phyloP scores from a whole-genome alignment of 2,797 vertebrate species.

The Neosilurus hyrtlii region DNA sequence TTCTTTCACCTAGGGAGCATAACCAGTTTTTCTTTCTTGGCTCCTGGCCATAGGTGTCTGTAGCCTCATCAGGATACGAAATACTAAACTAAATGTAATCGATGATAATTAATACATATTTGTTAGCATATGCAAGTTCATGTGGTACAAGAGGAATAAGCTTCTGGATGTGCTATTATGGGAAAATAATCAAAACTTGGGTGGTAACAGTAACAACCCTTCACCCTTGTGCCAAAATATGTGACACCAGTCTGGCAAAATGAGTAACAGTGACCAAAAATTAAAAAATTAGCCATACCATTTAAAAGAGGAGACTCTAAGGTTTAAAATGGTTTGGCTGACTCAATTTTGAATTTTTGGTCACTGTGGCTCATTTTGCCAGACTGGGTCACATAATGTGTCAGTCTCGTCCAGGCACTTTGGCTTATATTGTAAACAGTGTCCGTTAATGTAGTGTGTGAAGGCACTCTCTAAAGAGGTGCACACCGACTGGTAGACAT shows the following conservation, averaged over 20 bases:
- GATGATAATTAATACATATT: not conserved
- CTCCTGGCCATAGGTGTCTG: not conserved
- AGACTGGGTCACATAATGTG: no score
- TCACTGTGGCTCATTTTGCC: no score
- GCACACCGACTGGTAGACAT: conserved; percentile 28
- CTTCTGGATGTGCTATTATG: not conserved
- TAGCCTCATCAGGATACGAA: not conserved
- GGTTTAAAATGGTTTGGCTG: no score
- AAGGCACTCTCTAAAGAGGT: not conserved
- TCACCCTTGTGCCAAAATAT: not conserved
- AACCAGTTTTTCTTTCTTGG: not conserved
- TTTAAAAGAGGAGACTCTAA: no score
- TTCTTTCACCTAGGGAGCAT: not conserved
- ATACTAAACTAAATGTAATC: not conserved
- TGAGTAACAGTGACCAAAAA: no score
- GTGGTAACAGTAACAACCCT: not conserved
- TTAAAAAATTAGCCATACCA: no score
- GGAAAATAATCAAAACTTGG: not conserved
- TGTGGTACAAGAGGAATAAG: not conserved
- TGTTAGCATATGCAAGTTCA: not conserved
- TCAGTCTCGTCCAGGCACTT: not conserved
- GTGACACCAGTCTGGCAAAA: no score
- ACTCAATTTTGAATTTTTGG: no score
- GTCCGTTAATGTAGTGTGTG: not conserved
- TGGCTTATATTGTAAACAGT: conserved; percentile 4